Evolutionary conservation across 1,140 invertebrate species (phyloP).

Genomic region (Physella acuta): DNA sequence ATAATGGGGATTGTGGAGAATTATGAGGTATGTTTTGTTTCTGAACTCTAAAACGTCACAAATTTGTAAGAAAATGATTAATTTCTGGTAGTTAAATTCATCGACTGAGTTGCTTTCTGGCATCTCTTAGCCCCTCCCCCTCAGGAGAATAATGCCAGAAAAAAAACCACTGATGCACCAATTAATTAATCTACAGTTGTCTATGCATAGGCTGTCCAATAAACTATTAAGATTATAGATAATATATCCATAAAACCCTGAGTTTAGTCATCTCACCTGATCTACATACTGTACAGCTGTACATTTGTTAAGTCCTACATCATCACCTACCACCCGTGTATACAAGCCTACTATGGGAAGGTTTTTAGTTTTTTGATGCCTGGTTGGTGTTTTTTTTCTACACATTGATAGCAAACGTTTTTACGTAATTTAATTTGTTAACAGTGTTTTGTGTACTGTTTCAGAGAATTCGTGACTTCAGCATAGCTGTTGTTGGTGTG

Average conservation of each 20-base stretch:
- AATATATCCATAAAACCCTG: no score
- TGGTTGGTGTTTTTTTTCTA: no score
- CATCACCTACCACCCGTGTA: background rate
- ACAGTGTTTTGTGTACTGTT: constrained; percentile 9
- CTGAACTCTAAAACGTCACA: background rate
- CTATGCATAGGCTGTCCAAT: no score
- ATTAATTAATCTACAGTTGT: no score
- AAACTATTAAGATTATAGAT: no score
- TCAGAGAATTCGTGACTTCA: constrained; percentile 80
- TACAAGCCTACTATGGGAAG: background rate
- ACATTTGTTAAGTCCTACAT: background rate
- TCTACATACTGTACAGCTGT: background rate
- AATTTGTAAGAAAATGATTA: background rate
- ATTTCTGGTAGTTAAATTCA: background rate
- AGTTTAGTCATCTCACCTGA: no score
- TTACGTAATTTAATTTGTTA: background rate
- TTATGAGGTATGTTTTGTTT: constrained; percentile 72
- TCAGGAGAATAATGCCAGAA: no score
- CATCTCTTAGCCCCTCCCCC: background rate
- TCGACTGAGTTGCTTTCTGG: no score
- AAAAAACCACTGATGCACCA: no score
- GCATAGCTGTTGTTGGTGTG: constrained; percentile 95
- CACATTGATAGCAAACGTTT: background rate
- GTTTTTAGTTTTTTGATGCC: background rate
- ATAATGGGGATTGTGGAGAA: constrained; percentile 99